Evolutionary conservation across 1,140 invertebrate genomes (phyloP), one percentile per base, ranked within the genome.

Genomic region (Lasaia peninsularis): DNA sequence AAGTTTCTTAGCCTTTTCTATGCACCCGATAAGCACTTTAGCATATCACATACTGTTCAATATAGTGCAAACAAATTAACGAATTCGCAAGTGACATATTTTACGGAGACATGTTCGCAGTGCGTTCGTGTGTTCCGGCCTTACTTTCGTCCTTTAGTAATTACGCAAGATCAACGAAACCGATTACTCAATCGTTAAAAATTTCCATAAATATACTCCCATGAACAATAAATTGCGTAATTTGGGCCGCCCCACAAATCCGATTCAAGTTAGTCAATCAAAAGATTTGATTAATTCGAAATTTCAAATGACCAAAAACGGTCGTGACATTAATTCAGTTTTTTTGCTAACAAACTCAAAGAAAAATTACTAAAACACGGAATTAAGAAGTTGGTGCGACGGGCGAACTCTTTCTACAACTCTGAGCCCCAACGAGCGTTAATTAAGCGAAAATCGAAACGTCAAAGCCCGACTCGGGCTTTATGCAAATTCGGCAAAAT

Each of bases 401-500:
- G 67, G 67, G 66, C 71, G 59, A 85, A 82, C 77, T 81, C 77
- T 80, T 81, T 76, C 75, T 75, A 65, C 59, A 34, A 52, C 60
- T 59, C 58, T 58, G 53, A 52, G 56, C 67, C 62, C 68, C 75
- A 60, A 69, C 71, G 73, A 72, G 75, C 73, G 80, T 77, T 86
- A 83, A 86, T 86, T 86, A 83, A 86, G 80, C 82, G 77, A 80
- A 81, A 83, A 86, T 86, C 78, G 77, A 80, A 80, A 80, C 74
- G 81, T 78, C 79, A 82, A 80, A 84, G 73, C 72, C 69, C 64
- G 62, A 62, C 69, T 69, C 65, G 59, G 65, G 74, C 65, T 79
- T 75, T 80, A 80, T 80, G 80, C 76, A 80, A 80, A 83, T 83
- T 76, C 65, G 57, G 58, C 69, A 69, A 72, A 82, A 82, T 79